Evolutionary conservation across 2,797 vertebrate species (phyloP).

Genomic region (Hippocampus kuda): DNA sequence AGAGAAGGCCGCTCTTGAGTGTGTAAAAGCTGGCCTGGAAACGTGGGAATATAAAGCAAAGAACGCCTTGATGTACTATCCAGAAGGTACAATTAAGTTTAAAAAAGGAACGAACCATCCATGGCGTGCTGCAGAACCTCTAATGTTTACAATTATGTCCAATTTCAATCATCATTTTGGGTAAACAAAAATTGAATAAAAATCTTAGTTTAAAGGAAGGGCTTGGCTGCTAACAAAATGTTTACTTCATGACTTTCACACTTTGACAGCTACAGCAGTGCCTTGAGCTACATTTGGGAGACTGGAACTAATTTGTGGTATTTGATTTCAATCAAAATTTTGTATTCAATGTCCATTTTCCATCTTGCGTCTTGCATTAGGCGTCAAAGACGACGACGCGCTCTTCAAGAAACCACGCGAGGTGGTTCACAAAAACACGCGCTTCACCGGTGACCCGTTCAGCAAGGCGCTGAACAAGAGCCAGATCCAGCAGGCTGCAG

Average conservation of each 20-base stretch:
- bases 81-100: conserved; percentile 73
- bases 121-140: neutral
- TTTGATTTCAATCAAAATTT: no score
- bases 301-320: no score
- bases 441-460: conserved; percentile 86
- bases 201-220: no score
- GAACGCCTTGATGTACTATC: conserved; percentile 97
- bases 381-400: conserved; percentile 78
- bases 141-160: neutral
- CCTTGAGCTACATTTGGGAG: no score
- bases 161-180: neutral
- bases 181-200: no score
- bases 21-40: conserved; percentile 83
- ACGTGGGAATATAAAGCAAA: conserved; percentile 96
- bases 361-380: conserved; percentile 46
- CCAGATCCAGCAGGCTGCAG: conserved; percentile 94
- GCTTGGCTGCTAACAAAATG: no score
- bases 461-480: conserved; percentile 93
- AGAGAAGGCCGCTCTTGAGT: conserved; percentile 81
- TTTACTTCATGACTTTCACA: no score
- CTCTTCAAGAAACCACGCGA: conserved; percentile 89
- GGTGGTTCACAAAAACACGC: conserved; percentile 88
- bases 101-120: neutral
- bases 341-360: neutral
- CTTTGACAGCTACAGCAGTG: no score